Percentiles rank a stretch among this genome's conserved stretches.
These are phyloP conservation scores for Lasioglossum baleicum DNA, from an alignment of 1,140 invertebrate species.

Conservation along the genomic window DNA sequence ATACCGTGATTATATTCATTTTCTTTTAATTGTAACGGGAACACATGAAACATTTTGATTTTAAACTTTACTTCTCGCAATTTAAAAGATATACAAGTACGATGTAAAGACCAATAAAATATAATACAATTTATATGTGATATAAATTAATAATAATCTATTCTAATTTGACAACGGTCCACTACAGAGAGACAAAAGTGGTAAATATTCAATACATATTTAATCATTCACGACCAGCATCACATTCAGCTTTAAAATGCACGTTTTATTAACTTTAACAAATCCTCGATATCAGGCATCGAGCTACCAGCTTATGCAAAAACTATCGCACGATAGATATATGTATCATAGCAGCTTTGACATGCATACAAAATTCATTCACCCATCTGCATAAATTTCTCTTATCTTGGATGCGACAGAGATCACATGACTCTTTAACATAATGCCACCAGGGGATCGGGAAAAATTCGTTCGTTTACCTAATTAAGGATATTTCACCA, in stretches of 20 bases:
- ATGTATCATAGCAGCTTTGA: neutral
- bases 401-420: constrained; percentile 17
- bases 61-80: no score
- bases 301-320: constrained; percentile 26
- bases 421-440: constrained; percentile 3
- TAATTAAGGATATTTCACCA: no score
- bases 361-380: constrained; percentile 31
- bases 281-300: constrained; percentile 8
- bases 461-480: constrained; percentile 16
- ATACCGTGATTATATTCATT: no score
- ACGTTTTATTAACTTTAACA: neutral
- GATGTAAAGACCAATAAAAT: no score
- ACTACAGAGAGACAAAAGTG: no score
- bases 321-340: constrained; percentile 1
- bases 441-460: neutral
- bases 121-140: no score
- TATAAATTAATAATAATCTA: no score
- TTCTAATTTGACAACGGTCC: no score
- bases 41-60: no score
- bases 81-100: no score
- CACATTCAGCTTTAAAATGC: neutral
- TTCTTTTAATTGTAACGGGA: no score
- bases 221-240: no score
- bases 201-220: neutral
- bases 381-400: constrained; percentile 33